These are phyloP conservation scores for Xenopus laevis DNA, from an alignment of 2,113 vertebrate species.

Conservation along the genomic window DNA sequence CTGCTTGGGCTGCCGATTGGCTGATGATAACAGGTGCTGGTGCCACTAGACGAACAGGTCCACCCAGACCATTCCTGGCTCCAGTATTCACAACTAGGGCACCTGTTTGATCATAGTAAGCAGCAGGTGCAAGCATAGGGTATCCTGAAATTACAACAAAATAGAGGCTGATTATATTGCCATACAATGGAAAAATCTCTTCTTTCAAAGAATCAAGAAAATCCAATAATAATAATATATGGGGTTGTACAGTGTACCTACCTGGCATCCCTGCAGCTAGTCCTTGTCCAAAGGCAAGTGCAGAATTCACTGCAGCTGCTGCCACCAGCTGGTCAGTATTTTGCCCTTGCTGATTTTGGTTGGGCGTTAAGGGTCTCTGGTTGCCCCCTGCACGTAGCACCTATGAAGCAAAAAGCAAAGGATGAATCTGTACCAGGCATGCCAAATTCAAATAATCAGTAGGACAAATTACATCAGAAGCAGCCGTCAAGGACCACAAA, in stretches of 20 bases:
- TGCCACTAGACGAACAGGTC: constrained; percentile 90
- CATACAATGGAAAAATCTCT: no score
- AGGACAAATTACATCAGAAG: no score
- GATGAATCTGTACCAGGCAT: no score
- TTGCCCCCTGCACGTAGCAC: constrained; percentile 92
- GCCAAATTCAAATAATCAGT: no score
- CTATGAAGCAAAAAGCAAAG: constrained; percentile 53
- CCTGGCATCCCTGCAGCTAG: constrained; percentile 94
- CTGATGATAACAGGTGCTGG: constrained; percentile 96
- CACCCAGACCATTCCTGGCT: constrained; percentile 80
- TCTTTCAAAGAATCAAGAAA: no score
- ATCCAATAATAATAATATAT: neutral
- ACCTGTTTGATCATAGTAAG: constrained; percentile 97
- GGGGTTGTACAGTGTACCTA: constrained; percentile 50
- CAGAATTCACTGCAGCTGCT: constrained; percentile 93
- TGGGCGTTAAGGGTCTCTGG: constrained; percentile 93
- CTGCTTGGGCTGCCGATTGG: constrained; percentile 92
- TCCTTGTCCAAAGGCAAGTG: constrained; percentile 93
- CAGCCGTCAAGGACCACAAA: no score
- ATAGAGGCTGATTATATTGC: neutral
- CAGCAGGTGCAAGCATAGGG: constrained; percentile 91
- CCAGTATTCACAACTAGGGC: constrained; percentile 95
- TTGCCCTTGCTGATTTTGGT: constrained; percentile 94
- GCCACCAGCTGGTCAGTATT: constrained; percentile 93
- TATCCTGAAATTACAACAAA: constrained; percentile 71